phyloP scores from a whole-genome alignment of 2,113 vertebrate genomes.

The Excalfactoria chinensis region DNA sequence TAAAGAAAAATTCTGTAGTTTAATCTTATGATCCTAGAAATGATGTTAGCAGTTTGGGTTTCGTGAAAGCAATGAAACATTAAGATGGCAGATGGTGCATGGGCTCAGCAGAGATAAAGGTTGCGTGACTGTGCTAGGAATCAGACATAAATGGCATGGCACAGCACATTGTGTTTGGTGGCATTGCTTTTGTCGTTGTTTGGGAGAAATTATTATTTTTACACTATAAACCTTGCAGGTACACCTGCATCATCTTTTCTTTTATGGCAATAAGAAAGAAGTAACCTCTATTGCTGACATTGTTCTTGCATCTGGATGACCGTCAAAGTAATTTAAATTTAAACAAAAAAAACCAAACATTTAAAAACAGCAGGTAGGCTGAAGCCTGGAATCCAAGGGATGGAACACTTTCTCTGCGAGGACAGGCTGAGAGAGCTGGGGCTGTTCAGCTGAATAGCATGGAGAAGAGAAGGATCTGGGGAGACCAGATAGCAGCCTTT shows the following conservation, averaged over 20 bases:
- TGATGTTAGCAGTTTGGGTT: conserved; percentile 30
- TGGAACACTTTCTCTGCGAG: too few relatives aligned
- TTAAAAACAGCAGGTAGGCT: background rate
- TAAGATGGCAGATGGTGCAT: conserved; percentile 65
- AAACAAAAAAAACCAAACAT: background rate
- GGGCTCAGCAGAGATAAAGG: conserved; percentile 46
- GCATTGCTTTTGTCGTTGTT: background rate
- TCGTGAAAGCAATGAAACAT: conserved; percentile 55
- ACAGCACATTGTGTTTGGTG: background rate
- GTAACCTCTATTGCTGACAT: background rate
- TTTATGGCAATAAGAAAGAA: background rate
- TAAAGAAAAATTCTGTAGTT: conserved; percentile 39
- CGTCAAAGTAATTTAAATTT: background rate
- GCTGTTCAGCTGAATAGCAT: too few relatives aligned
- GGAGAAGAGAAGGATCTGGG: too few relatives aligned
- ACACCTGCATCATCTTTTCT: conserved; percentile 17
- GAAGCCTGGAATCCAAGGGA: background rate
- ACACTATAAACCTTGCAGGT: background rate
- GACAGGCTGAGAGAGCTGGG: too few relatives aligned
- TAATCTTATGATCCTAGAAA: conserved; percentile 50
- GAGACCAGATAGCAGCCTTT: too few relatives aligned
- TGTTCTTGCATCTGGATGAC: background rate
- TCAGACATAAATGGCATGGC: conserved; percentile 17
- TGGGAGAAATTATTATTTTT: background rate
- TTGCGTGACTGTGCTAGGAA: conserved; percentile 47